Evolutionary conservation across 2,797 vertebrate genomes (phyloP).

Genomic region (Acrocephalus scirpaceus): DNA sequence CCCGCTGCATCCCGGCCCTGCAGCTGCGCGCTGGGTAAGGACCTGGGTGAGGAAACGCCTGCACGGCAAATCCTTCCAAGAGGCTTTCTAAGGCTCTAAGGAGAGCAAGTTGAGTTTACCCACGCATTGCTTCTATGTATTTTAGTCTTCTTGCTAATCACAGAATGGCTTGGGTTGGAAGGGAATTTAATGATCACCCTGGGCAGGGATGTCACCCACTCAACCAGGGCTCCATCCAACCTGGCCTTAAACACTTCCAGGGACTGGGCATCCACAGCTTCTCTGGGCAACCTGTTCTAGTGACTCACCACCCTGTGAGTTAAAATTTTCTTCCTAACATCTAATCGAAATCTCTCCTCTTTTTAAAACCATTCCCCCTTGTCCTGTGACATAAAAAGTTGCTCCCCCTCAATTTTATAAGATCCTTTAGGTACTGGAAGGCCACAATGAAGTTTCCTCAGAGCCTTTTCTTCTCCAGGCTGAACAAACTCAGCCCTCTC

Average conservation of each 20-base stretch:
- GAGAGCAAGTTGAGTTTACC: accelerated
- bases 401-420: background rate
- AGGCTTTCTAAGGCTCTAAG: accelerated
- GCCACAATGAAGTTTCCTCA: background rate
- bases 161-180: background rate
- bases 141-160: background rate
- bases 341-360: background rate
- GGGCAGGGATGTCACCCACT: background rate
- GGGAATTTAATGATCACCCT: background rate
- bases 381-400: background rate
- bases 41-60: accelerated
- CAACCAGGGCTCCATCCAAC: background rate
- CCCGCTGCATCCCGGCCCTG: background rate
- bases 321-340: background rate
- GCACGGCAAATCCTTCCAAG: accelerated
- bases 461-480: background rate
- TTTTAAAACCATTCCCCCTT: background rate
- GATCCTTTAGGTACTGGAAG: background rate
- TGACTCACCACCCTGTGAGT: background rate
- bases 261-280: background rate
- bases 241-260: background rate
- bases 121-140: accelerated
- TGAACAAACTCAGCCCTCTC: background rate
- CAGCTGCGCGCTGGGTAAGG: accelerated
- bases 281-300: background rate